phyloP scores from a whole-genome alignment of 2,113 vertebrate species.

The Thryonomys swinderianus region DNA sequence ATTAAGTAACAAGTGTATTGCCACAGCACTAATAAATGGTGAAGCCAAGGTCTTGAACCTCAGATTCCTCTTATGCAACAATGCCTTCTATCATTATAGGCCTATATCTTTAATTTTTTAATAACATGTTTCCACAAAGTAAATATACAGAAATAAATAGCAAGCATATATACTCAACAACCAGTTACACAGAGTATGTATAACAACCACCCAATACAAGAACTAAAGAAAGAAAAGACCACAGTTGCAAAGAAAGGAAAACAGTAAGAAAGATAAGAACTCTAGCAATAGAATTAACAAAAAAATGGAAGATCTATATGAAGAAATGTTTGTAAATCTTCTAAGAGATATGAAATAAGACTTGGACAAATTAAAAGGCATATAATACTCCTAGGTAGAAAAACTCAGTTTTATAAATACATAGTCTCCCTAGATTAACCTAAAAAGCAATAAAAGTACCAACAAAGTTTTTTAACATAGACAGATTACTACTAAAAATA shows the following conservation, averaged over 20 bases:
- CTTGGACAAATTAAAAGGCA: conserved; percentile 15
- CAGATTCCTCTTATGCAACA: neutral
- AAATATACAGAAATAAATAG: neutral
- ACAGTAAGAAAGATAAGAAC: neutral
- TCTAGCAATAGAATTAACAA: neutral
- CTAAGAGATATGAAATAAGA: neutral
- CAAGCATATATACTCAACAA: neutral
- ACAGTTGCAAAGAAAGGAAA: neutral
- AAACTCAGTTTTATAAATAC: conserved; percentile 13
- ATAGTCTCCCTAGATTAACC: conserved; percentile 9
- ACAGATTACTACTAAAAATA: conserved; percentile 20
- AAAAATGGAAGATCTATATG: neutral
- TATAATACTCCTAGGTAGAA: neutral
- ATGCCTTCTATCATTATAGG: neutral
- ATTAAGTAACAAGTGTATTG: neutral
- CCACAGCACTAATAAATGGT: neutral
- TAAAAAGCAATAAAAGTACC: conserved; percentile 40
- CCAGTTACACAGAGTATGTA: neutral
- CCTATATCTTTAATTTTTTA: neutral
- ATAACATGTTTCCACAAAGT: conserved; percentile 25
- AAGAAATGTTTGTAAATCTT: conserved; percentile 46
- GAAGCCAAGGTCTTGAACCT: neutral
- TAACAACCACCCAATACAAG: neutral
- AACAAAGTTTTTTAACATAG: conserved; percentile 31
- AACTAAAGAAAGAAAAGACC: conserved; percentile 1